These are phyloP conservation scores for Ciconia boyciana DNA, from an alignment of 2,113 vertebrate species.

Conservation along the genomic window DNA sequence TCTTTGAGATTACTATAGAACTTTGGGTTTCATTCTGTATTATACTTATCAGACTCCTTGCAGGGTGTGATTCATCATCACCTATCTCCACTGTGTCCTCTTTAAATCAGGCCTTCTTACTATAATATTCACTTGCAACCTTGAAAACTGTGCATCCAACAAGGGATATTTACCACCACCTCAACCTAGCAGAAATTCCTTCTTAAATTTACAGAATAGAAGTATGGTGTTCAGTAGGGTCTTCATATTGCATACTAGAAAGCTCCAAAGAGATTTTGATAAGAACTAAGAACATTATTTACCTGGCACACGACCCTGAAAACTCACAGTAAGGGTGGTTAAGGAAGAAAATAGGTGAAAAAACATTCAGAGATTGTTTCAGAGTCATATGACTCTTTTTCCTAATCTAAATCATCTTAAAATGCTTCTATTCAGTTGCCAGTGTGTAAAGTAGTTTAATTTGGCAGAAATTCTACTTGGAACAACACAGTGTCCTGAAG, in stretches of 20 bases:
- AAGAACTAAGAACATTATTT: neutral
- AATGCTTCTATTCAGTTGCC: neutral
- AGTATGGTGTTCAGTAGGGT: neutral
- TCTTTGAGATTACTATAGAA: constrained; percentile 4
- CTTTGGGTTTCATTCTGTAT: neutral
- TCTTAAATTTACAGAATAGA: neutral
- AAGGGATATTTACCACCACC: neutral
- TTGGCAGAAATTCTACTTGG: constrained; percentile 18
- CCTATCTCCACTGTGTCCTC: neutral
- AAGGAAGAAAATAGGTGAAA: neutral
- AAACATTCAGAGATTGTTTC: neutral
- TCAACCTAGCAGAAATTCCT: neutral
- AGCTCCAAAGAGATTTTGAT: neutral
- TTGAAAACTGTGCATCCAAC: neutral
- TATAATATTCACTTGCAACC: neutral
- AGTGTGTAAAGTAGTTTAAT: neutral
- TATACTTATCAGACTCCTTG: neutral
- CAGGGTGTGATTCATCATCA: neutral
- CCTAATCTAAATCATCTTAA: neutral
- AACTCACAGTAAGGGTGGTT: neutral
- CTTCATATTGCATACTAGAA: neutral
- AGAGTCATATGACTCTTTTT: neutral
- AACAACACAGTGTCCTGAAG: neutral
- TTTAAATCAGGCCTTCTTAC: neutral
- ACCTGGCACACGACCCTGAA: neutral